phyloP scores from a whole-genome alignment of 2,797 vertebrate genomes.

The Epinephelus coioides region DNA sequence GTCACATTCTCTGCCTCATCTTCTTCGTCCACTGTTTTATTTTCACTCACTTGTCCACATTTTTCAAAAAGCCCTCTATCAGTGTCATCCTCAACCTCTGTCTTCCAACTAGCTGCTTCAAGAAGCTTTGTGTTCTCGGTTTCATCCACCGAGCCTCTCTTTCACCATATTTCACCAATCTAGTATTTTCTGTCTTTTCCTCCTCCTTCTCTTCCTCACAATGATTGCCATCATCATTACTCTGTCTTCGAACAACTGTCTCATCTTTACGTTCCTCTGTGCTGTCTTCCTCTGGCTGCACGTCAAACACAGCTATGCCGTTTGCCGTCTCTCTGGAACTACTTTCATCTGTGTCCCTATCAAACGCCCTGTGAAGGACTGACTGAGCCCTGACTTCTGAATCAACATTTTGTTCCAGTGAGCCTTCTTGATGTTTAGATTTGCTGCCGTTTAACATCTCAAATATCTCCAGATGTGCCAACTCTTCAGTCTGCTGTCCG shows the following conservation, averaged over 20 bases:
- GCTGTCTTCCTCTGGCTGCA: conserved; percentile 22
- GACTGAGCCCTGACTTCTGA: conserved; percentile 12
- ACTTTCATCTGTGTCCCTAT: conserved; percentile 27
- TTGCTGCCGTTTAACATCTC: background rate
- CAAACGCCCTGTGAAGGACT: background rate
- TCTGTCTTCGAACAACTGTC: background rate
- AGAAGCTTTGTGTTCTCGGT: conserved; percentile 3
- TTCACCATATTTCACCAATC: conserved; percentile 19
- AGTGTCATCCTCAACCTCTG: background rate
- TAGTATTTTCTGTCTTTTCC: conserved; percentile 6
- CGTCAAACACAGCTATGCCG: conserved; percentile 27
- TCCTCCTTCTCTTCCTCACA: conserved; percentile 20
- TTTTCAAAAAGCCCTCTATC: conserved; percentile 3
- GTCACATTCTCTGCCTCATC: conserved; percentile 1
- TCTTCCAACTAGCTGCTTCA: conserved; percentile 32
- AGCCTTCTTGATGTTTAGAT: conserved; percentile 22
- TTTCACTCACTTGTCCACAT: conserved; percentile 1
- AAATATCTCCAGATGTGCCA: background rate
- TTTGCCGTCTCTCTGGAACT: conserved; percentile 21
- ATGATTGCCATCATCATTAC: conserved; percentile 1
- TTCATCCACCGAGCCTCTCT: conserved; percentile 8
- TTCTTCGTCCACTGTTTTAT: background rate
- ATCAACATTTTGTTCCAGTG: background rate
- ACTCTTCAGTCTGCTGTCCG: conserved; percentile 23
- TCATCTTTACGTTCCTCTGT: conserved; percentile 21